phyloP scores from a whole-genome alignment of 1,140 invertebrate genomes.

The Pseudoatta argentina region DNA sequence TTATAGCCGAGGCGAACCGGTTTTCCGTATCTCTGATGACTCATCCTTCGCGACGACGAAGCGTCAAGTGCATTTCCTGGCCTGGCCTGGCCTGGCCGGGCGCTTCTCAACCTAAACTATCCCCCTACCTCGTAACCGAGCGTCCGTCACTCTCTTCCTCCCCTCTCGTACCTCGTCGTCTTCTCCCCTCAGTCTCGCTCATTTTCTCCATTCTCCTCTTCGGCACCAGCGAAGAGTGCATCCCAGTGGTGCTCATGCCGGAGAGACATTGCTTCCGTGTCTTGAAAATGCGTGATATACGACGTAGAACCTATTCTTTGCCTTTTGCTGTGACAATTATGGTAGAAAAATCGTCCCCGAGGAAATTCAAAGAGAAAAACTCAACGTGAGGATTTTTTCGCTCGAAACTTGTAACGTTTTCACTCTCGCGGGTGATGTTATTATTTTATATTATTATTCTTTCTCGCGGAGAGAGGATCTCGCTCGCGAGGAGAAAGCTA shows the following conservation, averaged over 20 bases:
- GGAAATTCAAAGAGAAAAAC: background rate
- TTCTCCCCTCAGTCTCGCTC: slow-evolving; percentile 19
- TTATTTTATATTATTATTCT: background rate
- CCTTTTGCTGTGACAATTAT: background rate
- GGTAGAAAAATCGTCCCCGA: background rate
- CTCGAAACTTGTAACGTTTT: background rate
- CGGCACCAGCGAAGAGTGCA: slow-evolving; percentile 32
- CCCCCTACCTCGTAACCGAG: slow-evolving; percentile 16
- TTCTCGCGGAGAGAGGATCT: background rate
- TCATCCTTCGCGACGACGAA: slow-evolving; percentile 80
- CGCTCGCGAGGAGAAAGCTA: background rate
- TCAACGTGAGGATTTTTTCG: background rate
- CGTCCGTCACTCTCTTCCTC: slow-evolving; percentile 46
- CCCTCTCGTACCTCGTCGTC: background rate
- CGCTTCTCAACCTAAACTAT: slow-evolving; percentile 78
- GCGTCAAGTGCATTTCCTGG: slow-evolving; percentile 86
- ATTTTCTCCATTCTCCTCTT: slow-evolving; percentile 55
- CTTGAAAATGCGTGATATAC: background rate
- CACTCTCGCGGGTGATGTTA: background rate
- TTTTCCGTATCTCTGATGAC: slow-evolving; percentile 85
- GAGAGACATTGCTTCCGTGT: background rate
- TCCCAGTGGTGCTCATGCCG: slow-evolving; percentile 73
- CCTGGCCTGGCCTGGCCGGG: slow-evolving; percentile 60
- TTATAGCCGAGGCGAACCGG: slow-evolving; percentile 81
- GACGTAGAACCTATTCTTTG: background rate